Evolutionary conservation across 2,797 vertebrate genomes (phyloP), one percentile per base, ranked within the genome.

Genomic region (Halcyon smyrnensis): DNA sequence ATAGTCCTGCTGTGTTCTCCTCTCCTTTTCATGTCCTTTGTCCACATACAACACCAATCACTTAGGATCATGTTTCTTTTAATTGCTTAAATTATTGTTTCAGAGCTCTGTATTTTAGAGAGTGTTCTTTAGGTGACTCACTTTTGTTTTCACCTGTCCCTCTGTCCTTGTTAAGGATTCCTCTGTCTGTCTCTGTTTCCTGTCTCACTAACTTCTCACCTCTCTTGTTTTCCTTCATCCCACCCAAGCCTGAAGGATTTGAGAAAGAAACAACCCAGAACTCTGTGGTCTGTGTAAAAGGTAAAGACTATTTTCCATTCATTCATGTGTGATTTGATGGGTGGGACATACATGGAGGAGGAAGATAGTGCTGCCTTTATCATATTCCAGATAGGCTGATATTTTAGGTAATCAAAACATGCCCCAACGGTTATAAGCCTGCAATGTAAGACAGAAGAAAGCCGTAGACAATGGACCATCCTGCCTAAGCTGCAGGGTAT

Each of bases 211-310:
- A 95, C 56, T 89, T 92, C 59, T 96, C 39, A 63, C 7, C 25
- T 91, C 45, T 94, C 63, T 91, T 51, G 28, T 95, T 95, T 96
- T 73, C 59, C 28, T 86, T 84, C 27, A 51, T 86, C 56, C n/a
- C 45, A 79, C 36, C 20, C 65, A 90, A 98, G 98, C 97, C 98
- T 62, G 98, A 98, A 97, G 98, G 98, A 87, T 0, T 98, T 43
- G 96, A 98, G 91, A 98, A 93, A 46, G 98, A 98, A 93, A 94
- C 50, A 51, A 92, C 90, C 18, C 87, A 97, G 90, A 98, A 95
- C 87, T 94, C 78, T 50, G 57, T 98, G 83, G 67, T 98, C 39
- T 98, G 98, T 64, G 93, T 90, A 23, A 80, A 91, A 93, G 98
- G 98, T 98, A 98, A 98, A 95, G 63, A 9, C 68, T n/a, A 28